Percentiles rank a stretch among this genome's conserved stretches.
These are phyloP conservation scores for Caenorhabditis sp. DNA, from an alignment of 2,888 invertebrate species.

Conservation along the genomic window DNA sequence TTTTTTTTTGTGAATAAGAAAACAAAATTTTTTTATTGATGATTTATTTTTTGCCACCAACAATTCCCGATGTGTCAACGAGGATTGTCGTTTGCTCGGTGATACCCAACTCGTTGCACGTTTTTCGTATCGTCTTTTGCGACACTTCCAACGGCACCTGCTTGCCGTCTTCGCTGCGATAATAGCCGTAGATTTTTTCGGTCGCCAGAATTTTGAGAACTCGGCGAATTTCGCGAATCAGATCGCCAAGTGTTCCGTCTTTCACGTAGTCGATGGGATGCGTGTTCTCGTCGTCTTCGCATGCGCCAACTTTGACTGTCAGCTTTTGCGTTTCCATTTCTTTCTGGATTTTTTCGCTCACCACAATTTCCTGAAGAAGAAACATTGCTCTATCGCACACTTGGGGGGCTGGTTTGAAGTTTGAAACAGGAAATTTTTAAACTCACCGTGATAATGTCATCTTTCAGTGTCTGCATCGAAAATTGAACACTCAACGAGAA, in stretches of 20 bases:
- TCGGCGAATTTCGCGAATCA: constrained; percentile 48
- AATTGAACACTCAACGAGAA: constrained; percentile 53
- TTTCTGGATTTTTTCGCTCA: not conserved
- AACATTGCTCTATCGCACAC: too few species aligned
- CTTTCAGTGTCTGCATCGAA: constrained; percentile 56
- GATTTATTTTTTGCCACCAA: constrained; percentile 19
- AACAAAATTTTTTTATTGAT: not conserved
- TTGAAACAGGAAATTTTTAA: not conserved
- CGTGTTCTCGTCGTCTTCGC: constrained; percentile 53
- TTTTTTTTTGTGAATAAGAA: not conserved
- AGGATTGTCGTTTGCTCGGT: constrained; percentile 45
- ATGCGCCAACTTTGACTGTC: constrained; percentile 21
- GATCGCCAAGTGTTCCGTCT: constrained; percentile 52
- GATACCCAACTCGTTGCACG: not conserved
- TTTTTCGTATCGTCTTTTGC: constrained; percentile 25
- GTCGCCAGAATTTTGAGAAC: constrained; percentile 48
- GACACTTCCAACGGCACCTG: constrained; percentile 35
- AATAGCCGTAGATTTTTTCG: constrained; percentile 60
- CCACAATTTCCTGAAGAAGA: not conserved
- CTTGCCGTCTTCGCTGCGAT: constrained; percentile 33
- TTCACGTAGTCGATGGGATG: constrained; percentile 45
- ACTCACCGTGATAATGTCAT: constrained; percentile 42
- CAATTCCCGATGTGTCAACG: constrained; percentile 57
- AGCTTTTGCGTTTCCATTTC: not conserved
- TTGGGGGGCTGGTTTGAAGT: not conserved